Evolutionary conservation across 2,113 vertebrate species (phyloP).

Genomic region (Grammomys surdaster): DNA sequence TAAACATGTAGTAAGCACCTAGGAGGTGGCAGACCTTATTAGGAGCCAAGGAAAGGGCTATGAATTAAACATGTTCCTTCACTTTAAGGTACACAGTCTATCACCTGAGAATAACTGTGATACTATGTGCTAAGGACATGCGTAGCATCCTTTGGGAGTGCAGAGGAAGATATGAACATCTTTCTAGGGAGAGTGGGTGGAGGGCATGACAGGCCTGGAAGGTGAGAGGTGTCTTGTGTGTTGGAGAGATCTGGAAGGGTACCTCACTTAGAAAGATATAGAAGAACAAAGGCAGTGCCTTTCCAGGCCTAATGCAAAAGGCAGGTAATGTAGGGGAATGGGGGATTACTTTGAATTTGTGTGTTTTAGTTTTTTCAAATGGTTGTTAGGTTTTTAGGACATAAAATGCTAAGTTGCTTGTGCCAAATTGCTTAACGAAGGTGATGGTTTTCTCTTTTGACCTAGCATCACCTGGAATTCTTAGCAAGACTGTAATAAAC

Average conservation of each 20-base stretch:
- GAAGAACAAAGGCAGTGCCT: neutral
- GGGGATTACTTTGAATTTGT: neutral
- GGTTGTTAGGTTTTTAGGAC: neutral
- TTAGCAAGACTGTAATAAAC: neutral
- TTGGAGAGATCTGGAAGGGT: neutral
- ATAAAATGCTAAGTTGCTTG: slow-evolving; percentile 20
- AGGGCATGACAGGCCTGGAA: neutral
- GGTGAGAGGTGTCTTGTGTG: neutral
- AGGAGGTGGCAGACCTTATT: slow-evolving; percentile 72
- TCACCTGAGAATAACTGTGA: slow-evolving; percentile 58
- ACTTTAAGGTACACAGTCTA: slow-evolving; percentile 60
- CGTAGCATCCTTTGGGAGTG: neutral
- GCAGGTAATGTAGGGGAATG: neutral
- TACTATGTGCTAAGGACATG: neutral
- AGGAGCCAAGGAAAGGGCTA: slow-evolving; percentile 59
- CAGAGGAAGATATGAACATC: neutral
- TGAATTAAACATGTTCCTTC: slow-evolving; percentile 77
- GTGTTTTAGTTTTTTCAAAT: slow-evolving; percentile 11
- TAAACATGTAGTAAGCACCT: slow-evolving; percentile 76
- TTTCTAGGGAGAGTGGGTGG: neutral
- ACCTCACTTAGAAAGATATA: neutral
- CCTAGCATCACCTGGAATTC: neutral
- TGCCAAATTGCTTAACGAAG: neutral
- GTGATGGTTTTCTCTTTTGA: neutral
- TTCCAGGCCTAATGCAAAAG: neutral